A percentile compares a stretch with the other conserved stretches of the same genome.
Evolutionary conservation across 2,113 vertebrate genomes (phyloP).

Genomic region (Himantopus leucocephalus): DNA sequence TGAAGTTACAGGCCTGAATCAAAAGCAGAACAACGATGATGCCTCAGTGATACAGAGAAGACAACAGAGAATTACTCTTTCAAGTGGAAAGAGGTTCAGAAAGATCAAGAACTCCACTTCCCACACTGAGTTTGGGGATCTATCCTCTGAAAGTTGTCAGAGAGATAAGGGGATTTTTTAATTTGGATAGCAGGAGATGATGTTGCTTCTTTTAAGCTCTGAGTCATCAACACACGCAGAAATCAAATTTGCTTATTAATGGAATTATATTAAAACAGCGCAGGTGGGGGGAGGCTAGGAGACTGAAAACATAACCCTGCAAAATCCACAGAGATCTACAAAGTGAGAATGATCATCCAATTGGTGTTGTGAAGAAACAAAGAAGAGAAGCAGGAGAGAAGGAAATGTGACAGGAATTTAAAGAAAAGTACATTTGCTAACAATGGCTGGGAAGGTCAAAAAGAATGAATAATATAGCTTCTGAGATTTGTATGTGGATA

Average conservation of each 20-base stretch:
- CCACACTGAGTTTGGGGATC: background rate
- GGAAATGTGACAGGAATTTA: background rate
- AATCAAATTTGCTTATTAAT: background rate
- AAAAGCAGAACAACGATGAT: background rate
- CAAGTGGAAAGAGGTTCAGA: background rate
- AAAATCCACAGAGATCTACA: background rate
- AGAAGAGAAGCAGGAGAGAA: background rate
- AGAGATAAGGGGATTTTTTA: background rate
- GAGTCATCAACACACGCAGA: background rate
- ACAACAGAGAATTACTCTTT: background rate
- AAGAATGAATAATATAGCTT: background rate
- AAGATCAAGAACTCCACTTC: background rate
- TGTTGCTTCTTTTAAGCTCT: background rate
- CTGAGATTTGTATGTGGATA: background rate
- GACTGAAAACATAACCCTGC: background rate
- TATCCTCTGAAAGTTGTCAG: background rate
- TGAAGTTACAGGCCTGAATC: background rate
- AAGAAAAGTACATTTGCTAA: background rate
- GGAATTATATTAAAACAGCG: background rate
- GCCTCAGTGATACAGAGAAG: background rate
- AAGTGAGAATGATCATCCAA: background rate
- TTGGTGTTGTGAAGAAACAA: background rate
- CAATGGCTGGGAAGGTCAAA: background rate
- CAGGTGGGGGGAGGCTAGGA: background rate
- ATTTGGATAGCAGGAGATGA: background rate